Base-by-base conservation (phyloP, 2,113 vertebrate species). In the Anolis sagrei region DNA sequence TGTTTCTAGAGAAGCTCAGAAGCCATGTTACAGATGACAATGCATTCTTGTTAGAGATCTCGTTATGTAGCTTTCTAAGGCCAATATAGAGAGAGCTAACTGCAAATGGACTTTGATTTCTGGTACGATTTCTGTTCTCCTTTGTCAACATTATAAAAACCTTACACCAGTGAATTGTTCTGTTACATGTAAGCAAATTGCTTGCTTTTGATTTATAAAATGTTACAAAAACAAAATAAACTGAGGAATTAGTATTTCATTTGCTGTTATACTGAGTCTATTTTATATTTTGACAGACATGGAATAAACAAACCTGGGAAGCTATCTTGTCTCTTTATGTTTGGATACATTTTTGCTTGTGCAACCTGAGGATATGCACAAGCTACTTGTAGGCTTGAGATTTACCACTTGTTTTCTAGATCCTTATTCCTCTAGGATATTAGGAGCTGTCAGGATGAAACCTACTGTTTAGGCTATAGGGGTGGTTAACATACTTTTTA, bases 81-180 rank as follows among this genome's bases (percentile, higher is more conserved):
- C 11, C 72, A 49, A 85, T n/a, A 72, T 16, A 39, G 27, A 62
- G 34, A 11, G 27, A 58, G 27, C 25, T 48, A 5, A 34, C 2
- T 74, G 68, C 39, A 80, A n/a, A 48, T 80, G 84, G 54, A 74
- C 69, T 86, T 86, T 34, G 29, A 16, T 86, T 86, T 80, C 58
- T 80, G 39, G 69, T 39, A 34, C 39, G 2, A 80, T 7, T 51
- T 36, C 32, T 27, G 19, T 29, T n/a, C 23, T 66, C 64, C 48
- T 76, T 8, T 51, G 68, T 86, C 51, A 80, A 64, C 64, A 80
- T 79, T 48, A 79, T 86, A 64, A 74, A 86, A 86, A 79, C 23
- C 48, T 79, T 19, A 32, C 14, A n/a, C 18, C 9, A 16, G 27
- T 68, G 54, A 69, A 21, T 10, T 69, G 66, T 19, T 69, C 69